Evolutionary conservation across 2,113 vertebrate genomes (phyloP).

Genomic region (Otolemur garnettii): DNA sequence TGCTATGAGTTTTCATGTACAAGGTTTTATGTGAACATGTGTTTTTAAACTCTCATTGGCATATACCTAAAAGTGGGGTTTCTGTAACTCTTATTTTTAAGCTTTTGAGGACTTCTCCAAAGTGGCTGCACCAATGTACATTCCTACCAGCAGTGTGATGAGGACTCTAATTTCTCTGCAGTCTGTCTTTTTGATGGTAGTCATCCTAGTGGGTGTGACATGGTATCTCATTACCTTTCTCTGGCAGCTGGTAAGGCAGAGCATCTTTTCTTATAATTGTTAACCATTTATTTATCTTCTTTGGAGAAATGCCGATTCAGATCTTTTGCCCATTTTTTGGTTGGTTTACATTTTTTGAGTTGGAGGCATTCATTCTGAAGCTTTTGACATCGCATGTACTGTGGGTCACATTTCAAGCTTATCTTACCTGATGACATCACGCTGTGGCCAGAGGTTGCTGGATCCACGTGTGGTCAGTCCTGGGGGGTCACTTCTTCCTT

Average conservation of each 20-base stretch:
- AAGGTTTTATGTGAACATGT: neutral
- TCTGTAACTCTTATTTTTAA: neutral
- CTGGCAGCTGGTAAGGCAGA: neutral
- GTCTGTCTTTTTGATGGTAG: neutral
- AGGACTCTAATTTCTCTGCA: neutral
- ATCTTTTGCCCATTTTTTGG: neutral
- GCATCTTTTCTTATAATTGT: neutral
- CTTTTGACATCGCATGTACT: neutral
- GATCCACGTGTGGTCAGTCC: neutral
- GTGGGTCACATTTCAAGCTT: neutral
- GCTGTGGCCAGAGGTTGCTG: neutral
- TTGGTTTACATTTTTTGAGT: slow-evolving; percentile 9
- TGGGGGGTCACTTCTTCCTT: neutral
- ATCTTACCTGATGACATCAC: neutral
- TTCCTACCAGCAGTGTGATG: neutral
- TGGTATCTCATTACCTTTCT: neutral
- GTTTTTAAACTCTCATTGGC: slow-evolving; percentile 4
- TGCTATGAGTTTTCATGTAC: neutral
- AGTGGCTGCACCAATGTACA: neutral
- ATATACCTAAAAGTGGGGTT: neutral
- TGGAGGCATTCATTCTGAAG: neutral
- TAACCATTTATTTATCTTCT: neutral
- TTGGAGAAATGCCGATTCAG: neutral
- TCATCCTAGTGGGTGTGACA: neutral
- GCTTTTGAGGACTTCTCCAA: neutral